A percentile compares a stretch with the other conserved stretches of the same genome.
Conservation (phyloP, 2,113 vertebrate species). For the Myiagra hebetior region DNA sequence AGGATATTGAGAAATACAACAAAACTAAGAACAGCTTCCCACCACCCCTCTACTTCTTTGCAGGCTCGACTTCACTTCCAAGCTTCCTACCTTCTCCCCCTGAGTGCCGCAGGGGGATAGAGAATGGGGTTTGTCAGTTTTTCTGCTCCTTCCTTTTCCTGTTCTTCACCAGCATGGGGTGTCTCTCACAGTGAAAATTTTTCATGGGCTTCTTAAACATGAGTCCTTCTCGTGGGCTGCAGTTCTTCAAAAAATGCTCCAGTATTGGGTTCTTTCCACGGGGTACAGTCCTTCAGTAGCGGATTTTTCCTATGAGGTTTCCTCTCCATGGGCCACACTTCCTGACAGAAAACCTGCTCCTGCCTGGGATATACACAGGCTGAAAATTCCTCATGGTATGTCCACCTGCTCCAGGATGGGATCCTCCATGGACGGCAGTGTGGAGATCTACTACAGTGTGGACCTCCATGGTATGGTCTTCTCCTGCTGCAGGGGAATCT, state of each 20-base stretch:
- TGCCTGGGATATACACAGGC: not conserved
- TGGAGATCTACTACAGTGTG: not conserved
- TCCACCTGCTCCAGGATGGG: not conserved
- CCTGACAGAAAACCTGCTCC: not conserved
- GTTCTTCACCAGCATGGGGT: rapidly evolving
- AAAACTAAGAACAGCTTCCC: not conserved
- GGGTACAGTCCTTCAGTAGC: not conserved
- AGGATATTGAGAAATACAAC: not conserved
- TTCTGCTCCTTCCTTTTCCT: not conserved
- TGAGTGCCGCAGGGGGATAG: rapidly evolving
- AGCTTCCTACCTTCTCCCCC: not conserved
- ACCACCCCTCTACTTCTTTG: not conserved
- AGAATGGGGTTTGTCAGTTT: not conserved
- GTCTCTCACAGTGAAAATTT: not conserved
- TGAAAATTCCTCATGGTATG: not conserved
- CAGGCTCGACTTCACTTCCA: not conserved
- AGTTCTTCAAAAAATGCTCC: not conserved
- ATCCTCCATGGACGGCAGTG: not conserved
- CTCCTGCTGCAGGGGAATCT: not conserved
- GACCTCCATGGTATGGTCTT: not conserved
- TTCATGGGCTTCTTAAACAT: not conserved
- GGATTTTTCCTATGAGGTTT: not conserved
- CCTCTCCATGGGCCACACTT: not conserved
- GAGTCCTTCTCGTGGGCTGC: not conserved
- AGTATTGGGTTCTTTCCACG: not conserved